phyloP scores from a whole-genome alignment of 2,113 vertebrate species.

The Pampusana beccarii region DNA sequence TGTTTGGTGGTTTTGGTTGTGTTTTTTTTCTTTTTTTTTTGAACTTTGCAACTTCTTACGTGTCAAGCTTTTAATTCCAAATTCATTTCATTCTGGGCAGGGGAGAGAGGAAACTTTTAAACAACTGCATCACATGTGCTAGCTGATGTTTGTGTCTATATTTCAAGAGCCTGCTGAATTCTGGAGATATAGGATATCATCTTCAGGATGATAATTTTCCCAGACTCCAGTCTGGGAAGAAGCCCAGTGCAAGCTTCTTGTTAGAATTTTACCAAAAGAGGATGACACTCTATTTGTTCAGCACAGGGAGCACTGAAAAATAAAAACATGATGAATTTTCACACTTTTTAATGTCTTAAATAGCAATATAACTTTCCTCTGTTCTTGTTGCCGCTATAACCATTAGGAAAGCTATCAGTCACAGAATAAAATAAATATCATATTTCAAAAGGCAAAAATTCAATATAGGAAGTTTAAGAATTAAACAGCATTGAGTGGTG shows the following conservation, averaged over 20 bases:
- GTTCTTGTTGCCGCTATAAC: background rate
- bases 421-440: constrained; percentile 13
- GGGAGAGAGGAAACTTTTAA: background rate
- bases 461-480: background rate
- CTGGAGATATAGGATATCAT: background rate
- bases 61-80: background rate
- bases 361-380: background rate
- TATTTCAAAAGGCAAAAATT: background rate
- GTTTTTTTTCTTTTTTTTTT: background rate
- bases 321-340: background rate
- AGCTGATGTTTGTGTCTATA: background rate
- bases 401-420: background rate
- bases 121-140: background rate
- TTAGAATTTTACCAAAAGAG: background rate
- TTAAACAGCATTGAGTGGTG: background rate
- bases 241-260: background rate
- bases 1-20: background rate
- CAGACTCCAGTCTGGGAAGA: background rate
- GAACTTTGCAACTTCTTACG: background rate
- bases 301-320: background rate
- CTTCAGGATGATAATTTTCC: background rate
- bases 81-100: background rate
- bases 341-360: background rate
- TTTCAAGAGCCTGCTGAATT: background rate
- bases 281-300: background rate